phyloP scores from a whole-genome alignment of 2,888 invertebrate species.

The Erebia palarica region DNA sequence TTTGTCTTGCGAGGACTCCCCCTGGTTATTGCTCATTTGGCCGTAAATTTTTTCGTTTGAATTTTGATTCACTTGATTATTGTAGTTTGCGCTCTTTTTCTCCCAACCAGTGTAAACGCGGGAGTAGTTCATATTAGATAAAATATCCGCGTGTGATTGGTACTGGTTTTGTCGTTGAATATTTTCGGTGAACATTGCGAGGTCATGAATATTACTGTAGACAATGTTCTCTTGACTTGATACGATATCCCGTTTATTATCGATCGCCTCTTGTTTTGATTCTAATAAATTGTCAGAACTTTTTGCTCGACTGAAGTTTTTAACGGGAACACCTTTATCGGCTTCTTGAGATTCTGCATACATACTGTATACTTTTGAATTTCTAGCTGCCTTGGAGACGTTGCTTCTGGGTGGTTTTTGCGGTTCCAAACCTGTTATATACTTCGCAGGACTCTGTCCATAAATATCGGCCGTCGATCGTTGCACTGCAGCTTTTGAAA shows the following conservation, averaged over 20 bases:
- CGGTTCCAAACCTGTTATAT: conserved; percentile 76
- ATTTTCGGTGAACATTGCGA: conserved; percentile 76
- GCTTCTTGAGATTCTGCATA: conserved; percentile 69
- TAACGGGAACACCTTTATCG: conserved; percentile 63
- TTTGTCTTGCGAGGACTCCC: conserved; percentile 67
- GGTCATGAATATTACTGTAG: conserved; percentile 75
- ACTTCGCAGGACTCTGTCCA: conserved; percentile 74
- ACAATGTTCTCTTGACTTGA: conserved; percentile 80
- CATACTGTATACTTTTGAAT: conserved; percentile 79
- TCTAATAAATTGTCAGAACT: conserved; percentile 77
- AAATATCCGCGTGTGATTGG: conserved; percentile 61
- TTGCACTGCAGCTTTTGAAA: conserved; percentile 69
- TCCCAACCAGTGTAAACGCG: conserved; percentile 86
- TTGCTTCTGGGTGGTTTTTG: conserved; percentile 78
- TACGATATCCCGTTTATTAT: conserved; percentile 71
- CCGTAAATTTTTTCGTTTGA: conserved; percentile 67
- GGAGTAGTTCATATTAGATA: conserved; percentile 74
- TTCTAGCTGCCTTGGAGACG: conserved; percentile 73
- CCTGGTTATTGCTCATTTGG: conserved; percentile 63
- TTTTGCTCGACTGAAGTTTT: conserved; percentile 75
- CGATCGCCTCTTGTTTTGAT: conserved; percentile 69
- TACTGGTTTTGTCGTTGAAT: conserved; percentile 73
- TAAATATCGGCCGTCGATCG: conserved; percentile 70
- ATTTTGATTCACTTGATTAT: conserved; percentile 50
- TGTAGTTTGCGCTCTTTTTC: conserved; percentile 71